Evolutionary conservation across 2,113 vertebrate genomes (phyloP), one percentile per base, ranked within the genome.

Genomic region (Etia nguti): DNA sequence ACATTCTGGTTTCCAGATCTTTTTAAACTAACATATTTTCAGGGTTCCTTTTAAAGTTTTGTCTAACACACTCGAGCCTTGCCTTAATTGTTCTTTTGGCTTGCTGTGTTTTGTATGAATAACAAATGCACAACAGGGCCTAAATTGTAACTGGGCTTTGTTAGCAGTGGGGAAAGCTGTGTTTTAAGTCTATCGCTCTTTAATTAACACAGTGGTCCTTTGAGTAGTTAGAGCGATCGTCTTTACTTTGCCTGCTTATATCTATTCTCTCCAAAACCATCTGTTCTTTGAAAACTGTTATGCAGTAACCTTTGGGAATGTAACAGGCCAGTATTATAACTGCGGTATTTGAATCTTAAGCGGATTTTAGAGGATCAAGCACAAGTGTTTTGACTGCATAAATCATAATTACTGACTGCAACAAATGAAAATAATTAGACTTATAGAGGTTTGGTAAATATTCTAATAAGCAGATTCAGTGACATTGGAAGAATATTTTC

Each of bases 341-440:
- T 80, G 54, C n/a, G 10, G 10, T 50, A 10, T 86, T 20, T 68
- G n/a, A 22, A 82, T 82, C 70, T 85, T 43, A 38, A 85, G 73
- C 79, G 75, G 83, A 88, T 86, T 88, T 54, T 46, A 79, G 50
- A 83, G 80, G 82, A 87, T 87, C 79, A 82, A 80, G 50, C 50
- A 62, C 70, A 59, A 86, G 65, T 79, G 38, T 86, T 86, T 68
- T 73, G 41, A 79, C 46, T 50, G 73, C 73, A 77, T n/a, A 52
- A 86, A 48, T 75, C n/a, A 55, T 55, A 84, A 52, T 77, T 24
- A 83, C 41, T 3, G 85, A 34, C 62, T 84, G 41, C 38, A 29
- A n/a, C n/a, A 59, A 57, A 86, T 83, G 3, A 6, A 65, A 48
- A 85, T 85, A 75, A 85, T 87, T 80, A 11, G 52, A 55, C 43